These are phyloP conservation scores for Cephalopholis sonnerati DNA, from an alignment of 2,113 vertebrate species.

Conservation along the genomic window DNA sequence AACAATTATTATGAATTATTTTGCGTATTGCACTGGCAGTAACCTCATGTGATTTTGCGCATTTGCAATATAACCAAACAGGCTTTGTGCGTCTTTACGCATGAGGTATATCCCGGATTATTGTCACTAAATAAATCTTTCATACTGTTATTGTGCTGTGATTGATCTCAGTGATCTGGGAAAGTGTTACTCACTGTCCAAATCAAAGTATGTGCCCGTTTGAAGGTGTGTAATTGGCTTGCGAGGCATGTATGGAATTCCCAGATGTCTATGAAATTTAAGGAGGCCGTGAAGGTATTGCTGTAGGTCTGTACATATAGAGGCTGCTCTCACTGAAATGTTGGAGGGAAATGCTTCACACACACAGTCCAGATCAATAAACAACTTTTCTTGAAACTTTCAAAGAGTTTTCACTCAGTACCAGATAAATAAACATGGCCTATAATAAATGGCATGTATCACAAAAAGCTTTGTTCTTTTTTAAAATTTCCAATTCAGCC, in stretches of 20 bases:
- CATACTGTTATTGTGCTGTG: slow-evolving; percentile 43
- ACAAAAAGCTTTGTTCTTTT: slow-evolving; percentile 14
- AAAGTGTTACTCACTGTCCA: slow-evolving; percentile 83
- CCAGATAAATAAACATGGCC: slow-evolving; percentile 21
- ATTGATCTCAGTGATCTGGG: slow-evolving; percentile 72
- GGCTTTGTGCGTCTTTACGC: neutral
- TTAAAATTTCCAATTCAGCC: neutral
- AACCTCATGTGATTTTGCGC: neutral
- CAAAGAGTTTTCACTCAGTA: neutral
- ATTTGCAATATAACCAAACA: neutral
- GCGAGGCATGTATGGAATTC: slow-evolving; percentile 95
- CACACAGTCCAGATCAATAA: slow-evolving; percentile 31
- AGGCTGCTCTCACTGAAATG: slow-evolving; percentile 44
- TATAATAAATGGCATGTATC: neutral
- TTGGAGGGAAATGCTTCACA: neutral
- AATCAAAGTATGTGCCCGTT: slow-evolving; percentile 90
- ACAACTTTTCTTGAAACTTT: neutral
- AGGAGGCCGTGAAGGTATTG: slow-evolving; percentile 89
- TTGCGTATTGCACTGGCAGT: too few species aligned
- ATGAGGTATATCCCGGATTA: slow-evolving; percentile 5
- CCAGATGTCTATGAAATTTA: slow-evolving; percentile 96
- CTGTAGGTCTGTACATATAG: slow-evolving; percentile 19
- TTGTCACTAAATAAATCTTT: slow-evolving; percentile 57
- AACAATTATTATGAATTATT: neutral
- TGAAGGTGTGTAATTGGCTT: slow-evolving; percentile 97